phyloP scores from a whole-genome alignment of 2,113 vertebrate genomes.

The Ivindomyrus marchei region DNA sequence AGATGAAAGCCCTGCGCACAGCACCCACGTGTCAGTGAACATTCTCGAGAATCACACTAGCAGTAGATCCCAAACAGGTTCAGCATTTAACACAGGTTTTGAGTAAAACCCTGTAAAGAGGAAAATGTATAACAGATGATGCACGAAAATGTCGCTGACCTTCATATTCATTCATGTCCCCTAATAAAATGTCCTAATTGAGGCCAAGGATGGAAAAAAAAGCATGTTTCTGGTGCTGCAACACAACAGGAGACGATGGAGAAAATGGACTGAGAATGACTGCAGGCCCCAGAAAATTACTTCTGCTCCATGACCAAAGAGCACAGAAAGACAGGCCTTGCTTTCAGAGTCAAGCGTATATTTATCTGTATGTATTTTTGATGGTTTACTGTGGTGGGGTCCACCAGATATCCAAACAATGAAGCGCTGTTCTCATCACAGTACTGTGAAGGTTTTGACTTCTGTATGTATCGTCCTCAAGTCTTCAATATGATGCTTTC shows the following conservation, averaged over 20 bases:
- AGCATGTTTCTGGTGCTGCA: constrained; percentile 1
- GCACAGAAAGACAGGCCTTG: not conserved
- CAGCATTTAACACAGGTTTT: not conserved
- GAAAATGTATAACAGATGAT: not conserved
- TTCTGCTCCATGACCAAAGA: not conserved
- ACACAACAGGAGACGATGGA: not conserved
- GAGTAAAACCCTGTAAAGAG: not conserved
- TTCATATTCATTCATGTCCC: constrained; percentile 10
- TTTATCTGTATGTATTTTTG: not conserved
- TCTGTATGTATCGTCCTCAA: not conserved
- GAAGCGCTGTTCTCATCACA: not conserved
- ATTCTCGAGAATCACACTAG: not conserved
- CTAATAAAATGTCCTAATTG: constrained; percentile 25
- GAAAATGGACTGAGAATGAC: not conserved
- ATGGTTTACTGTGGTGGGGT: not conserved
- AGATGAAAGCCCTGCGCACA: not conserved
- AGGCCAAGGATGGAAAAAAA: not conserved
- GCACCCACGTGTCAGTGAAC: not conserved
- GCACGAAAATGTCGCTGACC: not conserved
- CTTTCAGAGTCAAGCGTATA: not conserved
- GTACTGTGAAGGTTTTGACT: not conserved
- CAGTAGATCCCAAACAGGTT: not conserved
- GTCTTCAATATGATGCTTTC: not conserved
- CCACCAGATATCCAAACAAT: not conserved
- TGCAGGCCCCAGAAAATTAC: not conserved